Conservation (phyloP, 2,113 vertebrate species). For the Microcebus jonahi region DNA sequence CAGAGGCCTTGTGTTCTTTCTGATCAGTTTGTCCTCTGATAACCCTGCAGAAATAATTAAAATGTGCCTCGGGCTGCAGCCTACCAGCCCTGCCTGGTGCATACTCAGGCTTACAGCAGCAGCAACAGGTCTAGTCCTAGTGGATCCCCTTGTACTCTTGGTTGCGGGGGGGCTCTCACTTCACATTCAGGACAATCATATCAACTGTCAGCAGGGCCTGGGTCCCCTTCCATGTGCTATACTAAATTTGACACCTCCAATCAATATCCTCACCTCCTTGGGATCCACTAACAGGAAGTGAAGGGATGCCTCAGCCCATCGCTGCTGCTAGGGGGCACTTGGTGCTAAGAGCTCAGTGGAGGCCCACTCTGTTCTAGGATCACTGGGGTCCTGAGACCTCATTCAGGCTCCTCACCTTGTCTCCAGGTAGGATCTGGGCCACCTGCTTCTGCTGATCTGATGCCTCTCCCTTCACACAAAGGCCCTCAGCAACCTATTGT, state of each 20-base stretch:
- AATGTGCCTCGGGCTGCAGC: background rate
- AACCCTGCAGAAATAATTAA: background rate
- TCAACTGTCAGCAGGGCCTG: background rate
- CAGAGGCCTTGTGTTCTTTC: background rate
- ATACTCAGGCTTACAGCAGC: background rate
- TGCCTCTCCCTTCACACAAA: background rate
- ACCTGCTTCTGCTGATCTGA: background rate
- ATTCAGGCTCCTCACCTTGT: background rate
- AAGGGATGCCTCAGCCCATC: background rate
- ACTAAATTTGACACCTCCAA: background rate
- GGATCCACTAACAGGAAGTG: background rate
- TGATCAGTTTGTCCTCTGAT: background rate
- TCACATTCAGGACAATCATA: background rate
- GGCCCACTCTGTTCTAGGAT: background rate
- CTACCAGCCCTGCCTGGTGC: too few species aligned
- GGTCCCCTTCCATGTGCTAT: rapidly evolving
- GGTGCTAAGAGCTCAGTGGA: background rate
- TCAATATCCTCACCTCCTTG: background rate
- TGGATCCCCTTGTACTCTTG: background rate
- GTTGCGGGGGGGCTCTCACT: background rate
- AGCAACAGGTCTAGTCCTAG: background rate
- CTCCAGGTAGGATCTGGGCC: background rate
- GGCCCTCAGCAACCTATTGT: background rate
- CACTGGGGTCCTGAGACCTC: background rate
- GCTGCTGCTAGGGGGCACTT: background rate